phyloP scores from a whole-genome alignment of 1,140 invertebrate species.

The Lepeophtheirus salmonis region DNA sequence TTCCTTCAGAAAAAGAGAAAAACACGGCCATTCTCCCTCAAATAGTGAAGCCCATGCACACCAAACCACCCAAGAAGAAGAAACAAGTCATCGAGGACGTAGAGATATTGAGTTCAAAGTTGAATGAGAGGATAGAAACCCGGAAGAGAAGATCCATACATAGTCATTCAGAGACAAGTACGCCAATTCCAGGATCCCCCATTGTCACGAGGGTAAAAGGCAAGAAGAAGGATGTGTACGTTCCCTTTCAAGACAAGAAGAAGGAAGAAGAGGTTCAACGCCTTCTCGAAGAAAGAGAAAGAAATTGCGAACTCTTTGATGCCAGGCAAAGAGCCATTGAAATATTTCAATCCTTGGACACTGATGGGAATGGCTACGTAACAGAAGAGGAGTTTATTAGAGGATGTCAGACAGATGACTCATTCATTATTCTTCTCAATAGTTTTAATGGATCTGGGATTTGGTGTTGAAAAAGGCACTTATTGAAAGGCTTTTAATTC shows the following conservation, averaged over 20 bases:
- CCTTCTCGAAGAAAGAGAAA: not conserved
- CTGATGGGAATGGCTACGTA: not conserved
- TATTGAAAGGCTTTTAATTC: too few relatives aligned
- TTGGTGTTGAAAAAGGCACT: not conserved
- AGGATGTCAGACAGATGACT: not conserved
- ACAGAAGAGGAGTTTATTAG: not conserved
- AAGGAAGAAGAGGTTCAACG: not conserved
- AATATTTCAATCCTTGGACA: not conserved
- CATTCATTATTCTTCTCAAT: not conserved
- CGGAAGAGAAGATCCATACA: not conserved
- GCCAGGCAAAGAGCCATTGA: not conserved
- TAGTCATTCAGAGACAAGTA: not conserved
- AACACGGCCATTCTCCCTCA: too few relatives aligned
- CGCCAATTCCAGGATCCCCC: not conserved
- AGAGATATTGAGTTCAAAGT: not conserved
- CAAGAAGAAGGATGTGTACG: not conserved
- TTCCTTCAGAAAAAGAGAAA: not conserved
- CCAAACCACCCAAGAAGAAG: not conserved
- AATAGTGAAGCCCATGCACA: not conserved
- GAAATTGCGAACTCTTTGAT: not conserved
- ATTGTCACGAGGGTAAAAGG: not conserved
- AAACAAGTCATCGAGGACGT: not conserved
- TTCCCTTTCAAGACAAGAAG: not conserved
- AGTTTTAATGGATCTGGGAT: not conserved
- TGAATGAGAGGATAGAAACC: not conserved